phyloP scores from a whole-genome alignment of 2,888 invertebrate species.

The Lomographa bimaculata region DNA sequence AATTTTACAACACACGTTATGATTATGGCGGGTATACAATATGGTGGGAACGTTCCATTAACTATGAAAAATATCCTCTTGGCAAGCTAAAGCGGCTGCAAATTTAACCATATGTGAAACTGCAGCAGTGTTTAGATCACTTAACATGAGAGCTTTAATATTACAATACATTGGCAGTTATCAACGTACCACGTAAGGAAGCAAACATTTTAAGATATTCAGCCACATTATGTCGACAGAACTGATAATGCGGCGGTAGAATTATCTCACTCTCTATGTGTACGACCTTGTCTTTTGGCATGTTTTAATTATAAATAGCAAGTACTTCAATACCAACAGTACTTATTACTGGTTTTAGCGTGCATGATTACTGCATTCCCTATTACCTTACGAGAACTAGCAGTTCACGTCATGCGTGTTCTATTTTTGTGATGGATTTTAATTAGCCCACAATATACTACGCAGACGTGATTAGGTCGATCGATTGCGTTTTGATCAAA shows the following conservation, averaged over 20 bases:
- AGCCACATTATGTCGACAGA: no score
- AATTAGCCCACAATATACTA: conserved; percentile 59
- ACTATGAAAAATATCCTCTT: conserved; percentile 21
- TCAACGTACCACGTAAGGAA: no score
- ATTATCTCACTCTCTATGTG: no score
- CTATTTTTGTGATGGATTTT: conserved; percentile 36
- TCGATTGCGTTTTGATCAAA: conserved; percentile 59
- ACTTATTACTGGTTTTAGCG: no score
- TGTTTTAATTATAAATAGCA: no score
- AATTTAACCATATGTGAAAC: conserved; percentile 28
- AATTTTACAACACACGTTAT: conserved; percentile 24
- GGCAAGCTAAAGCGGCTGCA: conserved; percentile 18
- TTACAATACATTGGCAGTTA: conserved; percentile 12
- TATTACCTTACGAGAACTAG: no score
- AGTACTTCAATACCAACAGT: no score
- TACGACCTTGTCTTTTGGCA: no score
- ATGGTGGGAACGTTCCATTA: conserved; percentile 15
- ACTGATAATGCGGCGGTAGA: no score
- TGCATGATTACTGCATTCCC: no score
- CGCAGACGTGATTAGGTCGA: conserved; percentile 66
- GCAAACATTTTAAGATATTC: no score
- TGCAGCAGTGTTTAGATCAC: conserved; percentile 20
- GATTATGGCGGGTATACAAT: conserved; percentile 18
- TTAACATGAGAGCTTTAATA: conserved; percentile 28
- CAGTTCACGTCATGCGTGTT: no score